Evolutionary conservation across 1,140 invertebrate genomes (phyloP).

Genomic region (Ectropis grisescens): DNA sequence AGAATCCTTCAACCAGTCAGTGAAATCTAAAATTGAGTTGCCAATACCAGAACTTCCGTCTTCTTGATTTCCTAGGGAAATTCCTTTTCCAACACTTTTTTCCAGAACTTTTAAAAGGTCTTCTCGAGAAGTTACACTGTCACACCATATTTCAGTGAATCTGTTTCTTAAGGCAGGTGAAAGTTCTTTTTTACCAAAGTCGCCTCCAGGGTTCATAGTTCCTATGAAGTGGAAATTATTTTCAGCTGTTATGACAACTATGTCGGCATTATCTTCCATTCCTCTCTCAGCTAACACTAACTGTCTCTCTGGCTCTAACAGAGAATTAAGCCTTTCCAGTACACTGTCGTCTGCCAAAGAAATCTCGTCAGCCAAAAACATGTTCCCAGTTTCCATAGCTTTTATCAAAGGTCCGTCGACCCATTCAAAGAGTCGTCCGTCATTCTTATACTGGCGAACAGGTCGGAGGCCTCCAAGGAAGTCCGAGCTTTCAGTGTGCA

Average conservation of each 20-base stretch:
- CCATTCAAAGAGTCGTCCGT: conserved; percentile 93
- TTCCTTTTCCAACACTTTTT: conserved; percentile 77
- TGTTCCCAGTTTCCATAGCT: conserved; percentile 89
- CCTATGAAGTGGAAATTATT: conserved; percentile 92
- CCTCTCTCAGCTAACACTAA: conserved; percentile 93
- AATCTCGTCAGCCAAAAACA: conserved; percentile 98
- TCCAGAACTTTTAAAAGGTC: conserved; percentile 87
- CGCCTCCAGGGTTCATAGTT: conserved; percentile 99
- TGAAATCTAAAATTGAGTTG: conserved; percentile 81
- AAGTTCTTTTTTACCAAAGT: conserved; percentile 99
- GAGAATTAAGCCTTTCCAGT: conserved; percentile 95
- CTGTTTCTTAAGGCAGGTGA: conserved; percentile 97
- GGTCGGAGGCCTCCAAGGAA: conserved; percentile 97
- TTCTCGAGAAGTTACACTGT: conserved; percentile 73
- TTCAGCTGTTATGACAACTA: conserved; percentile 78
- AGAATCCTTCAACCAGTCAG: conserved; percentile 81
- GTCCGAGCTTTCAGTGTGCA: conserved; percentile 98
- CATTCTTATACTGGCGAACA: conserved; percentile 76
- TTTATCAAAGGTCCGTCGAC: conserved; percentile 94
- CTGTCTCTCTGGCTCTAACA: conserved; percentile 94
- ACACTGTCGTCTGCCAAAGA: conserved; percentile 99
- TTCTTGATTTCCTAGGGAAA: conserved; percentile 70
- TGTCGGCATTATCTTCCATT: conserved; percentile 70
- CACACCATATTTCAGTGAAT: conserved; percentile 99
- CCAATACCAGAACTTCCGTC: conserved; percentile 74